A percentile compares a stretch with the other conserved stretches of the same genome.
These are phyloP conservation scores for Vireo griseus DNA, from an alignment of 2,797 vertebrate genomes.

Conservation along the genomic window DNA sequence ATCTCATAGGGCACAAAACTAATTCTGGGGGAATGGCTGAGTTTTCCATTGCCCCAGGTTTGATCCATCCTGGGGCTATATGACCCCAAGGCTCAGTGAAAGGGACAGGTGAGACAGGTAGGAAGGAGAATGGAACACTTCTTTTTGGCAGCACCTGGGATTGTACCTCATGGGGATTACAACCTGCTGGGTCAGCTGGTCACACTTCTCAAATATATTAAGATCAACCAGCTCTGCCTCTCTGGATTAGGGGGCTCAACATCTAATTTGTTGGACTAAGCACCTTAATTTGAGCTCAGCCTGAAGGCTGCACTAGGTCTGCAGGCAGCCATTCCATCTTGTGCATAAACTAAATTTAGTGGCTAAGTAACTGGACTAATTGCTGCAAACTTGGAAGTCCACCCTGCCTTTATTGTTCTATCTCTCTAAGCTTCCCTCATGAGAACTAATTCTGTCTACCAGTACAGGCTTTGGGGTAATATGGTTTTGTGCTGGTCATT, in stretches of 20 bases:
- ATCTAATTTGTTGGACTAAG: background rate
- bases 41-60: background rate
- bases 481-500: fast-evolving
- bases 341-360: background rate
- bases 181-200: background rate
- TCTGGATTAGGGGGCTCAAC: background rate
- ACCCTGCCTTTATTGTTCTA: background rate
- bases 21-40: fast-evolving
- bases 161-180: fast-evolving
- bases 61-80: background rate
- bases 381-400: background rate
- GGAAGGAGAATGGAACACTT: background rate
- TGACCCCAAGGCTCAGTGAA: background rate
- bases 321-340: background rate
- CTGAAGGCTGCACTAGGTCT: background rate
- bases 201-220: background rate
- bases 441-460: background rate
- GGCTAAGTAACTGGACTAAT: background rate
- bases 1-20: background rate
- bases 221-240: background rate
- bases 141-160: background rate
- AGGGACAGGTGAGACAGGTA: background rate
- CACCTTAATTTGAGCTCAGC: background rate
- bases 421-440: background rate
- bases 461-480: background rate